A percentile compares a stretch with the other conserved stretches of the same genome.
Conservation (phyloP, 1,140 invertebrate species). For the Aphaenogaster floridana region DNA sequence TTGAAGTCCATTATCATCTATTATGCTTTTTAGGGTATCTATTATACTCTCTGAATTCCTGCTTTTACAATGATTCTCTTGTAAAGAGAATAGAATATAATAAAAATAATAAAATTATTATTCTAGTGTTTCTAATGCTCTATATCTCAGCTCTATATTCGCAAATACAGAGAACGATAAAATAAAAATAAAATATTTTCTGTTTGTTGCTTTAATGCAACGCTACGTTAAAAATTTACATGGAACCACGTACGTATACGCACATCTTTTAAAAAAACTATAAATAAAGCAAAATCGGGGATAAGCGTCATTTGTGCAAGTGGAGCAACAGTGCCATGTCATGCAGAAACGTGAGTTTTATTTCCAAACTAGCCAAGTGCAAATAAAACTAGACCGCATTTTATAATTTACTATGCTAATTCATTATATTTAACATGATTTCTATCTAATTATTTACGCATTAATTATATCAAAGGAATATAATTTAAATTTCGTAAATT, state of each 20-base stretch:
- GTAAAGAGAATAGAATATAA: neutral
- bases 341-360: constrained; percentile 35
- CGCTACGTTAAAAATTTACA: neutral
- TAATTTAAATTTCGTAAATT: neutral
- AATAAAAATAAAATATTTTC: constrained; percentile 1
- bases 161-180: neutral
- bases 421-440: neutral
- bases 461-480: neutral
- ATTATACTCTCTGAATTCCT: neutral
- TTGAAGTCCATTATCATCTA: neutral
- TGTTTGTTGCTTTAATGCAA: neutral
- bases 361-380: constrained; percentile 14
- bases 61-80: neutral
- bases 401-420: neutral
- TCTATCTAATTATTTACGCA: neutral
- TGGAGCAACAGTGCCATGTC: constrained; percentile 11
- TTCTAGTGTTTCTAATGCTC: neutral
- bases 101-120: neutral
- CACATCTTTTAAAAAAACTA: neutral
- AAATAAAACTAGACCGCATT: constrained; percentile 21
- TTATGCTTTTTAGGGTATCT: neutral
- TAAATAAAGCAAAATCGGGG: constrained; percentile 12
- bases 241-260: neutral
- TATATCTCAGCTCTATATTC: neutral
- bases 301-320: constrained; percentile 4